phyloP scores from a whole-genome alignment of 2,888 invertebrate species.

The Mamestra brassicae region DNA sequence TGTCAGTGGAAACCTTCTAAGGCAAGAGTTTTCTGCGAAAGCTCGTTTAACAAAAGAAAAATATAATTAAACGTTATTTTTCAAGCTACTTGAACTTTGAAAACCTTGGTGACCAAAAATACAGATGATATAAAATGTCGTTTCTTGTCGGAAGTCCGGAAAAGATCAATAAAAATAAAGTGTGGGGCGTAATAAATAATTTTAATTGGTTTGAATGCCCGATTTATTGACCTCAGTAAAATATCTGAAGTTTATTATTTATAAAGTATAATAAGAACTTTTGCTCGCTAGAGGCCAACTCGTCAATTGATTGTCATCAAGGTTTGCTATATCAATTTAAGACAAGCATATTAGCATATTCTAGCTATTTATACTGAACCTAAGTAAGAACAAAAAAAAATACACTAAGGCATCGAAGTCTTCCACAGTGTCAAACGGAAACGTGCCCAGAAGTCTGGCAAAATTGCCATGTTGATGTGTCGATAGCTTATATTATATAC shows the following conservation, averaged over 20 bases:
- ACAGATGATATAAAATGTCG: conserved; percentile 3
- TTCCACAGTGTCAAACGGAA: too few species aligned
- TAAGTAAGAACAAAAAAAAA: too few species aligned
- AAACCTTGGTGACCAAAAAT: neutral
- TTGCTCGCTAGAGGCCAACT: neutral
- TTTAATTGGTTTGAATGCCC: conserved; percentile 1
- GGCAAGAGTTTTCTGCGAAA: too few species aligned
- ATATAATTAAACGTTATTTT: neutral
- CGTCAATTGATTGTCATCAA: neutral
- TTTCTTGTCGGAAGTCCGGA: conserved; percentile 26
- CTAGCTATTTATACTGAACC: neutral
- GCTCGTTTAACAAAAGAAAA: too few species aligned
- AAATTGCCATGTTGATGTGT: too few species aligned
- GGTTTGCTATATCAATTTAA: neutral
- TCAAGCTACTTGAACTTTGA: neutral
- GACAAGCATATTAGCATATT: neutral
- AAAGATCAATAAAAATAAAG: conserved; percentile 7
- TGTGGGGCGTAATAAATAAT: neutral
- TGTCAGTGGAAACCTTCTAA: too few species aligned
- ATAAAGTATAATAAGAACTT: neutral
- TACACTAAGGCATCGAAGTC: too few species aligned
- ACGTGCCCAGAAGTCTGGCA: too few species aligned
- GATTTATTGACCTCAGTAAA: conserved; percentile 22
- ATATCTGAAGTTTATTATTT: neutral
- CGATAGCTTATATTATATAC: too few species aligned